Percentiles rank a stretch among this genome's conserved stretches.
Conservation (phyloP, 2,113 vertebrate genomes). For the Microcebus griseorufus region DNA sequence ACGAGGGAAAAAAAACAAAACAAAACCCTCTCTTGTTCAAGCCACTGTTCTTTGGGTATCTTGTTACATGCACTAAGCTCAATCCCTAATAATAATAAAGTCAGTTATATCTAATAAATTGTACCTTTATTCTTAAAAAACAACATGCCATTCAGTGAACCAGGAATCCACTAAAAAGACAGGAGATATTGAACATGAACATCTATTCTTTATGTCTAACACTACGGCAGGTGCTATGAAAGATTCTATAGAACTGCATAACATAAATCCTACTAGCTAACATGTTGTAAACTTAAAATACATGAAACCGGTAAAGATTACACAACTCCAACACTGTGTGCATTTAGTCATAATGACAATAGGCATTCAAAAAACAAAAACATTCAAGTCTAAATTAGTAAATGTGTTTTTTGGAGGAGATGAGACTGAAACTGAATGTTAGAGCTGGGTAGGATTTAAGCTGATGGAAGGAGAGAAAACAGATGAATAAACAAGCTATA, state of each 20-base stretch:
- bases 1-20: neutral
- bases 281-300: neutral
- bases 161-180: neutral
- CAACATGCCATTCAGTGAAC: neutral
- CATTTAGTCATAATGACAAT: neutral
- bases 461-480: neutral
- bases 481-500: neutral
- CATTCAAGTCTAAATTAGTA: neutral
- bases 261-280: neutral
- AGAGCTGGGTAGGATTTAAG: neutral
- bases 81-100: neutral
- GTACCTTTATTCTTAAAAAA: neutral
- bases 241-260: neutral
- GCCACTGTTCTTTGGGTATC: neutral
- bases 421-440: neutral
- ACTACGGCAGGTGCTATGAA: neutral
- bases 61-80: neutral
- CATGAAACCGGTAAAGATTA: neutral
- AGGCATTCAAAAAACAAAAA: neutral
- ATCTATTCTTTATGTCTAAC: neutral
- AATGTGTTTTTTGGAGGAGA: neutral
- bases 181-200: neutral
- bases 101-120: neutral
- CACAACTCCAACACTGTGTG: neutral
- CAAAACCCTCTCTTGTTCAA: neutral